These are phyloP conservation scores for Chinchilla lanigera DNA, from an alignment of 2,113 vertebrate genomes.

Conservation along the genomic window DNA sequence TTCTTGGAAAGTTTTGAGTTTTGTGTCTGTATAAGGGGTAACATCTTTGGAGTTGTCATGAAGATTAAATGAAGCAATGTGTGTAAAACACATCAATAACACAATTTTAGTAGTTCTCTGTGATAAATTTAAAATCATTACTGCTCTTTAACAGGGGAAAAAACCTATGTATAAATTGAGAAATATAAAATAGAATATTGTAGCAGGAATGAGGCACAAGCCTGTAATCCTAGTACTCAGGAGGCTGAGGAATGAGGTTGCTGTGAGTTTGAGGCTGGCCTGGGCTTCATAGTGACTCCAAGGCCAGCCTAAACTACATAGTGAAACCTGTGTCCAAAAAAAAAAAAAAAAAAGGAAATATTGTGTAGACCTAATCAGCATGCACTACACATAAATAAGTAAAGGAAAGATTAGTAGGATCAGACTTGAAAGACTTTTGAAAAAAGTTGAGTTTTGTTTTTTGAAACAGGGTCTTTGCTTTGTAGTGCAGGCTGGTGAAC, in stretches of 20 bases:
- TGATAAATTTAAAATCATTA: neutral
- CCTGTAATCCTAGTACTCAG: neutral
- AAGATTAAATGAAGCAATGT: neutral
- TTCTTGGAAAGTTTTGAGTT: slow-evolving; percentile 11
- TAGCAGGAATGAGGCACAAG: neutral
- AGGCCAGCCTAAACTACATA: neutral
- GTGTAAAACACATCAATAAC: neutral
- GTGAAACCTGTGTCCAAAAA: neutral
- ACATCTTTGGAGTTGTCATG: neutral
- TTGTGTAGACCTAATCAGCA: neutral
- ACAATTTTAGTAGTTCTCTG: neutral
- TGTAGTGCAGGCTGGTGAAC: neutral
- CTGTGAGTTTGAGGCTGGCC: neutral
- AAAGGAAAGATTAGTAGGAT: neutral
- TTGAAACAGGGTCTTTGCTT: neutral
- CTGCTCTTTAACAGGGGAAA: neutral
- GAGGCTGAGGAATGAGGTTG: neutral
- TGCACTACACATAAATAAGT: neutral
- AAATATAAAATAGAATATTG: slow-evolving; percentile 24
- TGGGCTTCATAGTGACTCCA: neutral
- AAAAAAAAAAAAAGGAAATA: neutral
- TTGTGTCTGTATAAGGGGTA: neutral
- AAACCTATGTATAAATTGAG: neutral
- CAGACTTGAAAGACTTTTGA: neutral
- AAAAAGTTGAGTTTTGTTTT: neutral